Evolutionary conservation across 2,888 invertebrate genomes (phyloP).

Genomic region (Acanthosepion esculentum): DNA sequence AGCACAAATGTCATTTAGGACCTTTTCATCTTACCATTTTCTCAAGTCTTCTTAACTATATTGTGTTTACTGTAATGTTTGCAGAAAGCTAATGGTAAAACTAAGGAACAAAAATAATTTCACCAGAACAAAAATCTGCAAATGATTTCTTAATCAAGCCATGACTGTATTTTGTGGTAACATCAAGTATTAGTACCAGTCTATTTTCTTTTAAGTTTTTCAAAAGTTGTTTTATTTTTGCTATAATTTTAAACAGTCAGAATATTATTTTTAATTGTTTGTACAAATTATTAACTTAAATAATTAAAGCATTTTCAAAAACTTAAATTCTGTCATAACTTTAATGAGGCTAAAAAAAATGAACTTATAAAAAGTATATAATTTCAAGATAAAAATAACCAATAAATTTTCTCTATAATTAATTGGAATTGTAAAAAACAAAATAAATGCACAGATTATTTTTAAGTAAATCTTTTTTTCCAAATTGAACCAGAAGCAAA

Average conservation of each 20-base stretch:
- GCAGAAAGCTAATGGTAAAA: background rate
- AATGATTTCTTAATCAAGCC: background rate
- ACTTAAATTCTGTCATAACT: too few relatives aligned
- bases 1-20: background rate
- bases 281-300: too few relatives aligned
- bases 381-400: background rate
- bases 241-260: too few relatives aligned
- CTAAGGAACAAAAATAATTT: background rate
- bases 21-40: background rate
- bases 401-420: background rate
- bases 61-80: background rate
- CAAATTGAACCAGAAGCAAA: too few relatives aligned
- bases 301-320: too few relatives aligned
- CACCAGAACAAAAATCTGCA: background rate
- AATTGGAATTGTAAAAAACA: background rate
- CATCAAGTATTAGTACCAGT: background rate
- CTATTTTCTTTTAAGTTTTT: background rate
- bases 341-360: too few relatives aligned
- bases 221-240: background rate
- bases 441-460: too few relatives aligned
- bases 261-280: too few relatives aligned
- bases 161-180: background rate
- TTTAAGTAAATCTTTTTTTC: too few relatives aligned
- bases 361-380: too few relatives aligned
- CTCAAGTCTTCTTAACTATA: background rate